Conservation (phyloP, 2,888 invertebrate species). For the Ophion obscuratus region DNA sequence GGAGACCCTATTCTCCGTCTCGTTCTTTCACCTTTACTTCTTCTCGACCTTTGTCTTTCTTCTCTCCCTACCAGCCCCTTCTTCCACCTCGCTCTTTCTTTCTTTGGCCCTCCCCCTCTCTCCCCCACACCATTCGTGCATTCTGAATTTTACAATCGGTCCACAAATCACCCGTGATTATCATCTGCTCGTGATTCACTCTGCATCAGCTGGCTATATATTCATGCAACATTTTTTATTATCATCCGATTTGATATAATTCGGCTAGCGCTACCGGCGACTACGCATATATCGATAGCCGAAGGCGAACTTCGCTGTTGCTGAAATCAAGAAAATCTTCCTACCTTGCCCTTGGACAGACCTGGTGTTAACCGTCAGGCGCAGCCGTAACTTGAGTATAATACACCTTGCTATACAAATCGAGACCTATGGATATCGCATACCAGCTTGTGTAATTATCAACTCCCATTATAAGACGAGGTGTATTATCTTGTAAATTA, state of each 20-base stretch:
- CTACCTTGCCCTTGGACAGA: not conserved
- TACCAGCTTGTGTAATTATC: too few relatives aligned
- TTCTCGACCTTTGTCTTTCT: not conserved
- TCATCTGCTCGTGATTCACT: slow-evolving; percentile 57
- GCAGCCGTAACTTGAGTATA: too few relatives aligned
- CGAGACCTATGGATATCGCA: not conserved
- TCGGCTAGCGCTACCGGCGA: slow-evolving; percentile 33
- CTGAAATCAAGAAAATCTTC: not conserved
- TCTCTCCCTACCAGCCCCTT: not conserved
- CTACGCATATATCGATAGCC: slow-evolving; percentile 21
- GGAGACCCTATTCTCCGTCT: slow-evolving; percentile 32
- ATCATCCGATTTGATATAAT: slow-evolving; percentile 22
- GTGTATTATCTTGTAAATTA: too few relatives aligned
- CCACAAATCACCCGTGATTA: slow-evolving; percentile 60
- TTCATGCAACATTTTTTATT: slow-evolving; percentile 48
- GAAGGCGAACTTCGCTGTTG: slow-evolving; percentile 20
- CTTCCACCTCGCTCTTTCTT: not conserved
- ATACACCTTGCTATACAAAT: not conserved
- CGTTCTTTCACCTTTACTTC: slow-evolving; percentile 16
- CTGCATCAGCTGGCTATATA: slow-evolving; percentile 39
- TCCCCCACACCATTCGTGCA: not conserved
- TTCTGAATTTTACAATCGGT: slow-evolving; percentile 46
- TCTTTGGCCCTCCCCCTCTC: not conserved
- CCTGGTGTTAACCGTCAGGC: not conserved
- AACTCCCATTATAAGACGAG: too few relatives aligned